A percentile compares a stretch with the other conserved stretches of the same genome.
These are phyloP conservation scores for Halesus radiatus DNA, from an alignment of 1,140 invertebrate species.

Conservation along the genomic window DNA sequence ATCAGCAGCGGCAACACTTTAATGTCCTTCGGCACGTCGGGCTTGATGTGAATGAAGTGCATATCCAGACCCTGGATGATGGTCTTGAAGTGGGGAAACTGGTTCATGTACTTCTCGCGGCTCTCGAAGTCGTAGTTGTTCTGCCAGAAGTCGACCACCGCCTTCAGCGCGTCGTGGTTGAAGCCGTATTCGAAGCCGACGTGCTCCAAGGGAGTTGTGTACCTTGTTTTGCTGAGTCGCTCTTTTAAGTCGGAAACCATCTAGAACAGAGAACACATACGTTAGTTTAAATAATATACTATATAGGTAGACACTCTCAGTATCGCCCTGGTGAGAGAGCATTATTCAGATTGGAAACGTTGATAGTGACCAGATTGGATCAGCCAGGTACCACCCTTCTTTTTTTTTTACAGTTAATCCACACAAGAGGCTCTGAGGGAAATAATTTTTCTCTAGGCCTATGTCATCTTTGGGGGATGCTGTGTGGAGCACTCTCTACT, in stretches of 20 bases:
- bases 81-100: constrained; percentile 80
- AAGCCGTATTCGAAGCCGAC: constrained; percentile 74
- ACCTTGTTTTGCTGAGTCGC: constrained; percentile 35
- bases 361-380: too few species aligned
- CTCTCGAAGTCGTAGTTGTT: constrained; percentile 80
- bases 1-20: constrained; percentile 79
- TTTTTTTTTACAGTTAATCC: too few species aligned
- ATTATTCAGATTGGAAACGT: too few species aligned
- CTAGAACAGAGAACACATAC: constrained; percentile 29
- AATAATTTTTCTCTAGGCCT: too few species aligned
- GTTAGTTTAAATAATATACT: too few species aligned
- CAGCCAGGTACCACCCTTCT: too few species aligned
- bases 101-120: constrained; percentile 77
- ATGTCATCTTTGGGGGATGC: too few species aligned
- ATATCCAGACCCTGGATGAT: constrained; percentile 79
- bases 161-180: constrained; percentile 74
- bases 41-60: constrained; percentile 77
- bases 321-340: too few species aligned
- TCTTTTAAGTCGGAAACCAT: constrained; percentile 44
- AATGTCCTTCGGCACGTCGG: constrained; percentile 66
- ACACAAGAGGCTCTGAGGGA: too few species aligned
- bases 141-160: constrained; percentile 79
- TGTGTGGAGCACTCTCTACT: too few species aligned
- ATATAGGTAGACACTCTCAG: too few species aligned
- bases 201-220: constrained; percentile 47